Percentiles rank a stretch among this genome's conserved stretches.
These are phyloP conservation scores for Zaprionus capensis DNA, from an alignment of 1,140 invertebrate genomes.

Conservation along the genomic window DNA sequence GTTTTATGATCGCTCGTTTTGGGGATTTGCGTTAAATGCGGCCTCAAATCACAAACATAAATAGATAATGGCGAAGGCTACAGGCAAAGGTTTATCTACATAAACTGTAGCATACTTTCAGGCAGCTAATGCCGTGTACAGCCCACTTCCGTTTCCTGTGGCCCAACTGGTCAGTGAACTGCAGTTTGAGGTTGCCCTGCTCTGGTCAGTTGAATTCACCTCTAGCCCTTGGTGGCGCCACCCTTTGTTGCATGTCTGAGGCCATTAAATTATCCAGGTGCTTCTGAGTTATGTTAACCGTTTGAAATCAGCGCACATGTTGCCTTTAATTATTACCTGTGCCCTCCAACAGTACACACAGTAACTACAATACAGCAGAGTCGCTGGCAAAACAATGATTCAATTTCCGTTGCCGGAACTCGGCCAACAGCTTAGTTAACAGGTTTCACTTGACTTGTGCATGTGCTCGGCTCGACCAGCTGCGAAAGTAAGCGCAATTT, in stretches of 20 bases:
- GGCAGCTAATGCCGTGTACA: not conserved
- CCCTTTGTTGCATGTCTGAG: conserved; percentile 65
- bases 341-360: not conserved
- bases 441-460: conserved; percentile 33
- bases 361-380: conserved; percentile 12
- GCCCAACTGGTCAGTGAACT: conserved; percentile 54
- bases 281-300: conserved; percentile 56
- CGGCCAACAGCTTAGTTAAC: conserved; percentile 43
- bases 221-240: not conserved
- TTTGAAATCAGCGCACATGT: conserved; percentile 55
- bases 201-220: not conserved
- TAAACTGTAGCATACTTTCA: not conserved
- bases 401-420: conserved; percentile 60
- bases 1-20: not conserved
- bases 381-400: conserved; percentile 43
- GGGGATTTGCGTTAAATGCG: not conserved
- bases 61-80: conserved; percentile 5
- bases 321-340: conserved; percentile 52
- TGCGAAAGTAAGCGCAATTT: conserved; percentile 24
- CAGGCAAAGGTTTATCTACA: not conserved
- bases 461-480: conserved; percentile 3
- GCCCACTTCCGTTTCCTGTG: conserved; percentile 22
- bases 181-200: not conserved
- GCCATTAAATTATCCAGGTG: conserved; percentile 54
- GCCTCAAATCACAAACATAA: not conserved